Percentiles rank a stretch among this genome's conserved stretches.
These are phyloP conservation scores for Apodemia hepburni DNA, from an alignment of 2,888 invertebrate genomes.

Conservation along the genomic window DNA sequence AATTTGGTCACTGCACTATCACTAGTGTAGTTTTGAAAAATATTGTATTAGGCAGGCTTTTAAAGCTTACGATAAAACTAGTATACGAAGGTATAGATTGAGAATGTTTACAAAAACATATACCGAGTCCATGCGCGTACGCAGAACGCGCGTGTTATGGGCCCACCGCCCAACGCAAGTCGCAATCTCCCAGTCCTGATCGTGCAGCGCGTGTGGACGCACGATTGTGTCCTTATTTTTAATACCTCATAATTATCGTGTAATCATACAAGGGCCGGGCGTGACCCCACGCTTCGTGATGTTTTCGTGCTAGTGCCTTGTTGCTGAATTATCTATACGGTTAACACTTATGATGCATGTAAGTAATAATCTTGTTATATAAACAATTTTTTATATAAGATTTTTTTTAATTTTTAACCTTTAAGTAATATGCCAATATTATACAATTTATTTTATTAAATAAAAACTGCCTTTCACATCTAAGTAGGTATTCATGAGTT, in stretches of 20 bases:
- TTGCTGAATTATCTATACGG: conserved; percentile 39
- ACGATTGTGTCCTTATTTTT: conserved; percentile 34
- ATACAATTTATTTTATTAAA: neutral
- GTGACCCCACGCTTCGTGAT: conserved; percentile 54
- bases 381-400: neutral
- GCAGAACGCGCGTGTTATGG: conserved; percentile 29
- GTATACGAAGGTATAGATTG: neutral
- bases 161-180: conserved; percentile 24
- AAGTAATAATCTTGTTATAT: conserved; percentile 39
- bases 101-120: conserved; percentile 17
- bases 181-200: conserved; percentile 43
- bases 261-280: conserved; percentile 47
- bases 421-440: no score
- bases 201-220: conserved; percentile 47
- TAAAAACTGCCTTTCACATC: neutral
- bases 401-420: no score
- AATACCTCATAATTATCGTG: conserved; percentile 19
- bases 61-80: neutral
- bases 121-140: conserved; percentile 32
- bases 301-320: conserved; percentile 56
- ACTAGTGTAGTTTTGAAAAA: no score
- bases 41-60: no score
- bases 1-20: no score
- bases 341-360: conserved; percentile 65
- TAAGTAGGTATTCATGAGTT: neutral